phyloP scores from a whole-genome alignment of 1,140 invertebrate species.

The Papilio glaucus region DNA sequence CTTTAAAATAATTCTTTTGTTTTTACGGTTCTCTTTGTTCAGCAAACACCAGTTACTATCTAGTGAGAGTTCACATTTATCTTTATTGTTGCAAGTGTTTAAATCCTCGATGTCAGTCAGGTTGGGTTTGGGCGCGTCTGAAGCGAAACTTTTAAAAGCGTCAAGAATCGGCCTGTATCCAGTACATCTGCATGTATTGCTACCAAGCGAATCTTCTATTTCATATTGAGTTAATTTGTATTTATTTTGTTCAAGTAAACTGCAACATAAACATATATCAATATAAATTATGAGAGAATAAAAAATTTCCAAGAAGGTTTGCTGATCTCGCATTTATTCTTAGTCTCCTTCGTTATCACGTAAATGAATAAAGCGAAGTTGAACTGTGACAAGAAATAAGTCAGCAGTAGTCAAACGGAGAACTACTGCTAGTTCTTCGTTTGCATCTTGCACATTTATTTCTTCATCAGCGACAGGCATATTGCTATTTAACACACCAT shows the following conservation, averaged over 20 bases:
- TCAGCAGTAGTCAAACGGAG: too few species aligned
- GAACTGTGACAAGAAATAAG: too few species aligned
- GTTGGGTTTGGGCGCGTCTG: slow-evolving; percentile 78
- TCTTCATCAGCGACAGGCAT: too few species aligned
- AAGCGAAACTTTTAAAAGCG: slow-evolving; percentile 88
- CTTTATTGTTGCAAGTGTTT: slow-evolving; percentile 45
- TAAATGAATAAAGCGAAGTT: too few species aligned
- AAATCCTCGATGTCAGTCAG: slow-evolving; percentile 67
- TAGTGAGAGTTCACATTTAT: slow-evolving; percentile 40
- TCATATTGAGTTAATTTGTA: slow-evolving; percentile 76
- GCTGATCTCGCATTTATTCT: too few species aligned
- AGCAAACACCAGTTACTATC: slow-evolving; percentile 70
- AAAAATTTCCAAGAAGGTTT: too few species aligned
- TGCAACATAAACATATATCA: slow-evolving; percentile 42
- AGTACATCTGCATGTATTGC: slow-evolving; percentile 93
- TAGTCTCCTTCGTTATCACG: too few species aligned
- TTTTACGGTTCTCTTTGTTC: slow-evolving; percentile 44
- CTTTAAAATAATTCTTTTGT: slow-evolving; percentile 61
- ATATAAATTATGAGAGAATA: too few species aligned
- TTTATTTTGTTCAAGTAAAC: slow-evolving; percentile 70
- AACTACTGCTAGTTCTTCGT: too few species aligned
- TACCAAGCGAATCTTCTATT: slow-evolving; percentile 88
- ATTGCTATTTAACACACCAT: too few species aligned
- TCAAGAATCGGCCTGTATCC: slow-evolving; percentile 92
- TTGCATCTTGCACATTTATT: too few species aligned